Evolutionary conservation across 1,140 invertebrate genomes (phyloP), one percentile per base, ranked within the genome.

Genomic region (Platyura marginata): DNA sequence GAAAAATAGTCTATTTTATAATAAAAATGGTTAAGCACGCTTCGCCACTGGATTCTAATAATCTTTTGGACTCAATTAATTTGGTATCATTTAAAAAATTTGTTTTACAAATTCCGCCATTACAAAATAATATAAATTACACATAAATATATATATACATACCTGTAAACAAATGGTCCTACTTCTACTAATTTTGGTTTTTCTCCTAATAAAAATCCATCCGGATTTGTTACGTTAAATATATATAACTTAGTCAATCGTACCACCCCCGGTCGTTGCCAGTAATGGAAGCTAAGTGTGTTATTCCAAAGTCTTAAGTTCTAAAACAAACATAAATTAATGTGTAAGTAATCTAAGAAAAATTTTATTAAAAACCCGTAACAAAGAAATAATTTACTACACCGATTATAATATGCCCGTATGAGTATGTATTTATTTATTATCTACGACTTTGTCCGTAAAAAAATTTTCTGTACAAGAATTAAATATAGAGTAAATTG

Each of bases 231-330:
- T 21, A 87, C 77, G 57, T 89, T 89, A 66, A 87, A 89, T 53
- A 89, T 81, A 56, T 85, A 88, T 10, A 87, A 80, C 71, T 89
- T 90, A 47, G 91, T 86, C 42, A 91, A 67, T 46, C 90, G 72
- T 42, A 84, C 76, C 8, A 94, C 81, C 0, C 88, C 87, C 0
- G 87, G 84, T 49, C 87, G 80, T 52, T 85, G 79, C 90, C 90
- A 94, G 57, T 90, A 87, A 46, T 89, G 80, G 65, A 84, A 93
- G 51, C 83, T 79, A 21, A 89, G 53, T 0, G 82, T 82, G 10
- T 81, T 81, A 57, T 88, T 86, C 72, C 79, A 77, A 49, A 89
- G 63, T 56, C 74, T 75, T 48, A 89, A 65, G 69, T 89, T 81
- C 85, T 90, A 67, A 69, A 69, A 40, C 54, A 51, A 51, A 57